Evolutionary conservation across 1,140 invertebrate genomes (phyloP), one percentile per base, ranked within the genome.

Genomic region (Pseudomyrmex concolor): DNA sequence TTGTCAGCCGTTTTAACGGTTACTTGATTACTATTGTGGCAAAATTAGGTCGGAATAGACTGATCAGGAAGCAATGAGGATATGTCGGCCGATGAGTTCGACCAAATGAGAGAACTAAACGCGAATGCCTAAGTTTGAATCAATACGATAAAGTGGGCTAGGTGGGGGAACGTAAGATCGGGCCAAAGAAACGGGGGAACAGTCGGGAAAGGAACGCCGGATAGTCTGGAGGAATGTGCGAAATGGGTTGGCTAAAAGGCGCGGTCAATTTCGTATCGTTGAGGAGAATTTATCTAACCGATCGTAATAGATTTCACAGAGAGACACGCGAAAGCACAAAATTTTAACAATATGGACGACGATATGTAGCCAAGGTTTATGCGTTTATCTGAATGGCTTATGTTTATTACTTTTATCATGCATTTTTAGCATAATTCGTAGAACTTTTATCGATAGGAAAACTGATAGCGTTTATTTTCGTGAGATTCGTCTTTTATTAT

Each of bases 101-200:
- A 84, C 66, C 55, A 82, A 89, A 84, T 84, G 77, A 89, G 84
- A 43, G 82, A 86, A 88, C 57, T 84, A 84, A 78, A 84, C 77
- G 86, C 73, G 80, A 68, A 86, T 87, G 86, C 86, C 85, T 90
- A 90, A 90, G 89, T 91, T 92, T 93, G 92, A 93, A 93, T 93
- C 93, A 93, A 93, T 93, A 93, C 92, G 91, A 93, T 92, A 93
- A 34, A 93, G 92, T 90, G 90, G 90, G 88, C 87, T 91, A 93
- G 92, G 91, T 92, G 90, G 92, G 91, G 90, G 87, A 77, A 91
- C 83, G 84, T 92, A 91, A 92, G 91, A 90, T 88, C 76, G 85
- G 34, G 86, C 77, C 77, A 77, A 89, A 87, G 86, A 91, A 89
- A 91, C 85, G 84, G 68, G 86, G 89, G 87, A 92, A 90, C 80